Evolutionary conservation across 37 sponge, comb jelly and placozoan genomes (phyloP).

Genomic region (Agelas oroides): DNA sequence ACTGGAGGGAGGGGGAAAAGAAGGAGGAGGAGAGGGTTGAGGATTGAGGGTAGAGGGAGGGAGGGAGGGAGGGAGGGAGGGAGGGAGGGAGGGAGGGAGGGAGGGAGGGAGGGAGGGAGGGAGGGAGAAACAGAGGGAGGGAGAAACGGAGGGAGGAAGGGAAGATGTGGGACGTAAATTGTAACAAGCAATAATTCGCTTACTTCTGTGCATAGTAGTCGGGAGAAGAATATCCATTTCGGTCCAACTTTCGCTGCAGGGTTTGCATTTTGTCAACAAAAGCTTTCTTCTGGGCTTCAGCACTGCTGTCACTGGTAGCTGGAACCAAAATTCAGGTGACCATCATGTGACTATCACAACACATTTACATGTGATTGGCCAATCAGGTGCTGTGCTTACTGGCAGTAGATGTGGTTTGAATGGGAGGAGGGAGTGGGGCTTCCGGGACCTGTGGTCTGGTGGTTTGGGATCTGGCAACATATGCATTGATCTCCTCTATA

Average conservation of each 20-base stretch:
- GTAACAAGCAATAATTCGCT: neutral
- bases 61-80: constrained; percentile 13
- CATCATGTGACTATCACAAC: too few species aligned
- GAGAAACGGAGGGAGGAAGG: constrained; percentile 3
- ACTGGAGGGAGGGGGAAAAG: neutral
- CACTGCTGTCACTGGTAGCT: too few species aligned
- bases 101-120: neutral
- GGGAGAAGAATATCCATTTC: constrained; percentile 17
- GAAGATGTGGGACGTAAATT: too few species aligned
- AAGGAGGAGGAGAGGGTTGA: neutral
- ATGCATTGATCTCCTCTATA: neutral
- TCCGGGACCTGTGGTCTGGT: neutral
- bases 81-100: constrained; percentile 15
- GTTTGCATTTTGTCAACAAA: constrained; percentile 46
- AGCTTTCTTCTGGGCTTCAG: neutral
- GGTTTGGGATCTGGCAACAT: neutral
- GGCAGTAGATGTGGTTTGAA: too few species aligned
- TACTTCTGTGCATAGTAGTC: neutral
- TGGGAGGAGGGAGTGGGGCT: neutral
- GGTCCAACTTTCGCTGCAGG: constrained; percentile 13
- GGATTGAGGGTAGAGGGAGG: too few species aligned
- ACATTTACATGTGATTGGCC: too few species aligned
- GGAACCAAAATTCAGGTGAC: too few species aligned
- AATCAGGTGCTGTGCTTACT: too few species aligned
- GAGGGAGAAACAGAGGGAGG: neutral